Conservation (phyloP, 2,797 vertebrate species). For the Gymnothorax reevesii region DNA sequence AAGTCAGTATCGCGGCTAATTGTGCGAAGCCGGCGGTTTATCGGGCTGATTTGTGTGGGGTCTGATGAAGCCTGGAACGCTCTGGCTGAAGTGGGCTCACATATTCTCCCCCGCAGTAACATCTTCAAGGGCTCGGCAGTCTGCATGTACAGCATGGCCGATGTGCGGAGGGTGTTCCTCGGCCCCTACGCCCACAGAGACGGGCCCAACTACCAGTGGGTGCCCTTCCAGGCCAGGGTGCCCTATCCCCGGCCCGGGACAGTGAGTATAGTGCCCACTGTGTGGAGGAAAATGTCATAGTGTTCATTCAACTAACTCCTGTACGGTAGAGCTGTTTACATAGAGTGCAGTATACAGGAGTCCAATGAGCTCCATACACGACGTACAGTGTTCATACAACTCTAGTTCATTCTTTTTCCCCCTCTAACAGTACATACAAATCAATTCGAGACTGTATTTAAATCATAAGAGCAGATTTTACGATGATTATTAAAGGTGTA, state of each 20-base stretch:
- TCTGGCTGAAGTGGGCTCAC: not conserved
- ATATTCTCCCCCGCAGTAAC: slow-evolving; percentile 73
- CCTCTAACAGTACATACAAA: no score
- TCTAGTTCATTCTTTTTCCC: no score
- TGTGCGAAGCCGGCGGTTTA: slow-evolving; percentile 18
- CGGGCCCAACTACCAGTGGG: slow-evolving; percentile 97
- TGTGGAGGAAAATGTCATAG: no score
- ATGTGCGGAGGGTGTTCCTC: slow-evolving; percentile 93
- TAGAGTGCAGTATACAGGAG: no score
- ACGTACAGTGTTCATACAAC: no score
- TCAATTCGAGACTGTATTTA: no score
- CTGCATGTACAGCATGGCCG: slow-evolving; percentile 97
- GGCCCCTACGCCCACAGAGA: slow-evolving; percentile 97
- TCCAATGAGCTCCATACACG: no score
- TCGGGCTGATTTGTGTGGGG: not conserved
- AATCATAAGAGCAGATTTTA: no score
- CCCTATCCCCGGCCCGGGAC: slow-evolving; percentile 97
- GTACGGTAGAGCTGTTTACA: no score
- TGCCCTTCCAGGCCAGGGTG: slow-evolving; percentile 93
- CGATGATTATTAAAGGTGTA: no score
- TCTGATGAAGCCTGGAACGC: slow-evolving; percentile 33
- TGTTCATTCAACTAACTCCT: no score
- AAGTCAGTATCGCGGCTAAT: slow-evolving; percentile 38
- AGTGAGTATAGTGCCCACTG: slow-evolving; percentile 70
- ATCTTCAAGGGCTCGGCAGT: slow-evolving; percentile 97